These are phyloP conservation scores for Heteronetta atricapilla DNA, from an alignment of 2,113 vertebrate species.

Conservation along the genomic window DNA sequence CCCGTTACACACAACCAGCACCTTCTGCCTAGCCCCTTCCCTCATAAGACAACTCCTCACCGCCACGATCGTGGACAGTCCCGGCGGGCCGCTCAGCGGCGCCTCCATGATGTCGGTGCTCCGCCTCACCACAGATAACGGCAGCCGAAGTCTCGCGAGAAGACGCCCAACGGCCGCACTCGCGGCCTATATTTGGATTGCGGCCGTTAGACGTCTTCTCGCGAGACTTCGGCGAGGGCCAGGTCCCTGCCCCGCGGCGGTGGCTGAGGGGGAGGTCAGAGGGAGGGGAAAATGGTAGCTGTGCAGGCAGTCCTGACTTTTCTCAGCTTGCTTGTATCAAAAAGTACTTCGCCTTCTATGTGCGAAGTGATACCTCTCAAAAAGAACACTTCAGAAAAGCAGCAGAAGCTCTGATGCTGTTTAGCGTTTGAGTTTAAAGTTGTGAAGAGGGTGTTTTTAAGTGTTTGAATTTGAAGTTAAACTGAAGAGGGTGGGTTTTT, in stretches of 20 bases:
- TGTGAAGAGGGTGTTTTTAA: not conserved
- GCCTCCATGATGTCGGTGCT: not conserved
- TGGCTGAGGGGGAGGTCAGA: accelerated
- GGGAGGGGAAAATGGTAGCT: accelerated
- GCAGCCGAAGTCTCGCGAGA: not conserved
- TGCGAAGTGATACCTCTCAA: accelerated
- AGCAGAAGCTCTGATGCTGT: too few species aligned
- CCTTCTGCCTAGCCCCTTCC: not conserved
- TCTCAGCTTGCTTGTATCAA: accelerated
- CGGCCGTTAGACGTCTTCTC: not conserved
- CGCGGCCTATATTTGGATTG: too few species aligned
- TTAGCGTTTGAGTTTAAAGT: not conserved
- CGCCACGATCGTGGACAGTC: not conserved
- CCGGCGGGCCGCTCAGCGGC: not conserved
- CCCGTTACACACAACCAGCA: not conserved
- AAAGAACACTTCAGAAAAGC: not conserved
- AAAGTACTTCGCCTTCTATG: not conserved
- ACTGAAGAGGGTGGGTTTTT: not conserved
- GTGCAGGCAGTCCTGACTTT: accelerated
- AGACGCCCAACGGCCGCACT: too few species aligned
- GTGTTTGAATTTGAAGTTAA: not conserved
- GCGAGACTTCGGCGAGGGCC: not conserved
- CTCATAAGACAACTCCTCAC: not conserved
- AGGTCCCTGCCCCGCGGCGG: accelerated
- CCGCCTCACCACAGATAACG: accelerated